Conservation (phyloP, 2,797 vertebrate species). For the Macropus fuliginosus region DNA sequence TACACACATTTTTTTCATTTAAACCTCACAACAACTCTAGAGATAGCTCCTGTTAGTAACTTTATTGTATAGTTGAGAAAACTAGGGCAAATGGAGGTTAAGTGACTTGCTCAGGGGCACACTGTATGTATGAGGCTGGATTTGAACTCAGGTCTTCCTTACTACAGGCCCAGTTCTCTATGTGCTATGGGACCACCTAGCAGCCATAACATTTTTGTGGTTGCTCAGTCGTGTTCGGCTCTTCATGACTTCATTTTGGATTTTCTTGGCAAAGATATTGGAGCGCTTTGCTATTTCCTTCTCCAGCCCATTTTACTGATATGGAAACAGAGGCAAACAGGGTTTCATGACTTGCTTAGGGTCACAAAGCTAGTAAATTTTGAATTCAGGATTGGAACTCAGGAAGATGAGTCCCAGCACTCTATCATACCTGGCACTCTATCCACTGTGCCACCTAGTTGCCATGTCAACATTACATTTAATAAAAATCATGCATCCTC, state of each 20-base stretch:
- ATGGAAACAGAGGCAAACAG: too few relatives aligned
- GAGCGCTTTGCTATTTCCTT: too few relatives aligned
- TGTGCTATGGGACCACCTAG: neutral
- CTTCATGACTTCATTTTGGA: neutral
- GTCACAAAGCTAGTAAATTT: too few relatives aligned
- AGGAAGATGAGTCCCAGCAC: too few relatives aligned
- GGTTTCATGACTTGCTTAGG: too few relatives aligned
- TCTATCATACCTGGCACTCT: neutral
- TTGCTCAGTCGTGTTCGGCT: neutral
- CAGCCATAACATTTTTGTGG: neutral
- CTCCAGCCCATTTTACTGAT: too few relatives aligned
- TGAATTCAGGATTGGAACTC: too few relatives aligned
- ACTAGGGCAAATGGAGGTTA: neutral
- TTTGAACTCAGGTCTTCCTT: neutral
- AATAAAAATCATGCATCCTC: neutral
- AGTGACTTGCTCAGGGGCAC: neutral
- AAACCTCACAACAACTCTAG: neutral
- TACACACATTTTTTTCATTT: neutral
- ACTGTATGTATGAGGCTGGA: neutral
- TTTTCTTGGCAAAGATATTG: neutral
- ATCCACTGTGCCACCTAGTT: neutral
- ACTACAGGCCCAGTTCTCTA: neutral
- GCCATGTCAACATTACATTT: neutral
- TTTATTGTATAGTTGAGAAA: neutral
- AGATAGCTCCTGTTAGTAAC: neutral